A percentile compares a stretch with the other conserved stretches of the same genome.
These are phyloP conservation scores for Myotis daubentonii DNA, from an alignment of 2,797 vertebrate genomes.

Conservation along the genomic window DNA sequence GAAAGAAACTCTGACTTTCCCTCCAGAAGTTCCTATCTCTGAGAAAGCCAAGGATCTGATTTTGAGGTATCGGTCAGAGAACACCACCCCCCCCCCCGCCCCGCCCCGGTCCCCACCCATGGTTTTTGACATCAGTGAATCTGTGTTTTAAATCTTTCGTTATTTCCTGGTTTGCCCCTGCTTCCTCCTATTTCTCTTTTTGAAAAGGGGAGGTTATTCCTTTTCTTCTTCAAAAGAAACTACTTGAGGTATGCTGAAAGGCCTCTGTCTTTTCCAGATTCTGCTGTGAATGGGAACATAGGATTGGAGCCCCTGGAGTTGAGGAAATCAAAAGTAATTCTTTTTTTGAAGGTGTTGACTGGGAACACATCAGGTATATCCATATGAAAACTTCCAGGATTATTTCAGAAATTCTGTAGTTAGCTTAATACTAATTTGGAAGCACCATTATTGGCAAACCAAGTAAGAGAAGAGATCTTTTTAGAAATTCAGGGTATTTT, in stretches of 20 bases:
- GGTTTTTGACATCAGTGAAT: slow-evolving; percentile 2
- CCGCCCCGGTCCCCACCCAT: neutral
- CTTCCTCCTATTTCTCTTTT: neutral
- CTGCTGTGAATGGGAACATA: slow-evolving; percentile 97
- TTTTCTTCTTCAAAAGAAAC: slow-evolving; percentile 34
- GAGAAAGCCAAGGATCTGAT: slow-evolving; percentile 99
- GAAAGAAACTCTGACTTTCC: slow-evolving; percentile 97
- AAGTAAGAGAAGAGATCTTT: neutral
- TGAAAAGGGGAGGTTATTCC: neutral
- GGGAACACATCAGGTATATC: slow-evolving; percentile 97
- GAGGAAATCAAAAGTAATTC: slow-evolving; percentile 97
- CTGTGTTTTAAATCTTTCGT: neutral
- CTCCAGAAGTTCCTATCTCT: slow-evolving; percentile 98
- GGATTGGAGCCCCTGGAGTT: slow-evolving; percentile 93
- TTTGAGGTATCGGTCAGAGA: slow-evolving; percentile 88
- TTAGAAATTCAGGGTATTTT: neutral
- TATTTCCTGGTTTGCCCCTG: neutral
- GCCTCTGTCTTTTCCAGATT: slow-evolving; percentile 89
- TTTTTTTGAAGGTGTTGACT: slow-evolving; percentile 99
- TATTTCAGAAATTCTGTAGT: slow-evolving; percentile 25
- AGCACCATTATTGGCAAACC: neutral
- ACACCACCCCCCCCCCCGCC: neutral
- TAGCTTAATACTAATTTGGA: slow-evolving; percentile 30
- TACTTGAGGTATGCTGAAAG: slow-evolving; percentile 46
- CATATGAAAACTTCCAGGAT: neutral